phyloP scores from a whole-genome alignment of 2,797 vertebrate species.

The Urocyon cinereoargenteus region DNA sequence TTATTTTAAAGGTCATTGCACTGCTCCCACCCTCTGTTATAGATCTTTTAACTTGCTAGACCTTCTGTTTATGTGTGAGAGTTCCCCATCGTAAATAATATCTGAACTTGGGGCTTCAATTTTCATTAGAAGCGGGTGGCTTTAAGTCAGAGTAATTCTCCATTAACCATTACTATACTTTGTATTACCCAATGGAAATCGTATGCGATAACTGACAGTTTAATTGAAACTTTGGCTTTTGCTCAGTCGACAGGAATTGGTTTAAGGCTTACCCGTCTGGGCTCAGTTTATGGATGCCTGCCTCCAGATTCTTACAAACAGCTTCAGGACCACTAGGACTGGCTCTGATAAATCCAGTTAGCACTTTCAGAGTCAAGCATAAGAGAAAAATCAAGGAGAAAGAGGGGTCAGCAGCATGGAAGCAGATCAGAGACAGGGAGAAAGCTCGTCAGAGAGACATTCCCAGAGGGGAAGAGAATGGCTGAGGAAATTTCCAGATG shows the following conservation, averaged over 20 bases:
- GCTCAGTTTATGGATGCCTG: background rate
- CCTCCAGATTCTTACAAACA: background rate
- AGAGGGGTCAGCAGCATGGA: background rate
- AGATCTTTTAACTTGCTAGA: background rate
- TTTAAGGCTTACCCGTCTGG: background rate
- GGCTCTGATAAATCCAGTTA: background rate
- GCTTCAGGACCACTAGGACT: background rate
- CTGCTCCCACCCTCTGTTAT: background rate
- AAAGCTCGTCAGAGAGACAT: background rate
- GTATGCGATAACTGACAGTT: background rate
- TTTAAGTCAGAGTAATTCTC: background rate
- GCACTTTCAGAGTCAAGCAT: background rate
- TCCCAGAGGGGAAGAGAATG: background rate
- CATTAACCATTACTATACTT: background rate
- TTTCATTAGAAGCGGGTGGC: background rate
- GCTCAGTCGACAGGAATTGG: background rate
- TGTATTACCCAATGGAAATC: background rate
- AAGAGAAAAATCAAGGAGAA: background rate
- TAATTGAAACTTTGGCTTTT: background rate
- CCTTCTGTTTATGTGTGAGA: background rate
- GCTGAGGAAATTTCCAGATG: background rate
- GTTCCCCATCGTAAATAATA: background rate
- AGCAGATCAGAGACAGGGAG: background rate
- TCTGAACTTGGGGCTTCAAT: background rate
- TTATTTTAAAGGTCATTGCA: conserved; percentile 1